A percentile compares a stretch with the other conserved stretches of the same genome.
Evolutionary conservation across 2,888 invertebrate species (phyloP).

Genomic region (Endomychus coccineus): DNA sequence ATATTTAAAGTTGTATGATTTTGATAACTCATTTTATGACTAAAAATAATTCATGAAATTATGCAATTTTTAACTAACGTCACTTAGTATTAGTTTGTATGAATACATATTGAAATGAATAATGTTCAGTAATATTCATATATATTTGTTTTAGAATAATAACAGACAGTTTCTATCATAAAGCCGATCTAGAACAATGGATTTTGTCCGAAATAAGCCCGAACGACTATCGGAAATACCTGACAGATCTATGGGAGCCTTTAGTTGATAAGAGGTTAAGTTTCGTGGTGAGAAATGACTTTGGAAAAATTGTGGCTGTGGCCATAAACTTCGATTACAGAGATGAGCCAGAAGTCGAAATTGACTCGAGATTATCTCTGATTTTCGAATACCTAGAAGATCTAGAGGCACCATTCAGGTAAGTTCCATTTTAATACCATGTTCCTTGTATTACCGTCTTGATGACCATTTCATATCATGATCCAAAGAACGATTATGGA

Average conservation of each 20-base stretch:
- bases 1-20: conserved; percentile 1
- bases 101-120: neutral
- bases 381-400: conserved; percentile 74
- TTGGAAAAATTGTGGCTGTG: conserved; percentile 57
- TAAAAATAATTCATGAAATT: neutral
- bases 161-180: conserved; percentile 75
- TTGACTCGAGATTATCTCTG: conserved; percentile 60
- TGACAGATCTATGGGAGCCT: conserved; percentile 62
- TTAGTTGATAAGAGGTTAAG: conserved; percentile 66
- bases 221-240: conserved; percentile 61
- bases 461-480: too few relatives aligned
- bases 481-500: too few relatives aligned
- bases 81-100: neutral
- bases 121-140: conserved; percentile 5
- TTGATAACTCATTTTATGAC: neutral
- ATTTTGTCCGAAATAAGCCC: conserved; percentile 60
- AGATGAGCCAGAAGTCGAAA: conserved; percentile 68
- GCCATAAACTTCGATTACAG: conserved; percentile 75
- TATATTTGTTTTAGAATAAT: conserved; percentile 63
- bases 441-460: too few relatives aligned
- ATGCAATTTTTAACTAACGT: neutral
- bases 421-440: conserved; percentile 18
- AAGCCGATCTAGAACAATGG: conserved; percentile 79
- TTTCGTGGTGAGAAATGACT: conserved; percentile 54
- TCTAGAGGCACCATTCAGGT: conserved; percentile 68